These are phyloP conservation scores for Bombus cullumanus DNA, from an alignment of 1,140 invertebrate species.

Conservation along the genomic window DNA sequence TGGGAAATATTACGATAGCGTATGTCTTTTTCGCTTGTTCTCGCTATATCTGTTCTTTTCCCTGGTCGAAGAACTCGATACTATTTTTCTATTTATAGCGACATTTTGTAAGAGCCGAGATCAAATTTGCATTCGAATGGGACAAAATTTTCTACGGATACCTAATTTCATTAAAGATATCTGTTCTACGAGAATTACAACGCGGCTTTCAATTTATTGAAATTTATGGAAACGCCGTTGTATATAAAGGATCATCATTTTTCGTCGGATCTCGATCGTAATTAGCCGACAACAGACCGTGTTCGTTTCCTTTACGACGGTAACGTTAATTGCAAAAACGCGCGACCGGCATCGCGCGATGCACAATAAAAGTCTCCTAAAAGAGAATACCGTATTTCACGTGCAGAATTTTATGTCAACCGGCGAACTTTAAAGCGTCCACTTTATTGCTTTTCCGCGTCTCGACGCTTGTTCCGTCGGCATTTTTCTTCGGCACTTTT, in stretches of 20 bases:
- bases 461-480: not conserved
- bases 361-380: conserved; percentile 13
- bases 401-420: not conserved
- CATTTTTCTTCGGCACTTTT: conserved; percentile 31
- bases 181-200: not conserved
- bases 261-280: not conserved
- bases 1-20: too few relatives aligned
- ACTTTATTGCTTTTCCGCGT: conserved; percentile 23
- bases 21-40: too few relatives aligned
- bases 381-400: conserved; percentile 19
- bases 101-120: too few relatives aligned
- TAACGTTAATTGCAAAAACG: conserved; percentile 21
- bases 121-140: too few relatives aligned
- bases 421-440: conserved; percentile 2
- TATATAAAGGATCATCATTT: not conserved
- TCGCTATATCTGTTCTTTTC: too few relatives aligned
- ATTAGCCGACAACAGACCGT: conserved; percentile 14
- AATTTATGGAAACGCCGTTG: not conserved
- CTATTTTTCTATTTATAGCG: too few relatives aligned
- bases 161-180: not conserved
- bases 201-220: not conserved
- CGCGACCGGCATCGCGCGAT: not conserved
- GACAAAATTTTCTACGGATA: not conserved
- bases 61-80: too few relatives aligned
- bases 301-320: conserved; percentile 13